These are phyloP conservation scores for Temnopleurus reevesii DNA, from an alignment of 53 echinoderm and acorn worm species.

Conservation along the genomic window DNA sequence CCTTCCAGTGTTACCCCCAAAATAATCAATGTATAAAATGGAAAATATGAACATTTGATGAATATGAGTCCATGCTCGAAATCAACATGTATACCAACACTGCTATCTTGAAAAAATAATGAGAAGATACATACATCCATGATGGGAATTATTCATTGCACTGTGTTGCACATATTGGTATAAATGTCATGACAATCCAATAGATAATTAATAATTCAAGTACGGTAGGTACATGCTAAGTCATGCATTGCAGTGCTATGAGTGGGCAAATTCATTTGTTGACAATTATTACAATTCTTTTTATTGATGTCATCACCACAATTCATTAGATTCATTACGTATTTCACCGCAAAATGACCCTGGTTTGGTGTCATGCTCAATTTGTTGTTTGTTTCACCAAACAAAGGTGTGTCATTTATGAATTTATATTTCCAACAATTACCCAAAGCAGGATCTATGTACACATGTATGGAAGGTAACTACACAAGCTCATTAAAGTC, in stretches of 20 bases:
- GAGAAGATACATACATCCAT: too few species aligned
- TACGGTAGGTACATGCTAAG: not conserved
- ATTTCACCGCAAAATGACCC: constrained; percentile 9
- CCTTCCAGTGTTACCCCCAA: too few species aligned
- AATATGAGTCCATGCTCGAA: not conserved
- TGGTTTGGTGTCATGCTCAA: not conserved
- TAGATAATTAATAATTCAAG: not conserved
- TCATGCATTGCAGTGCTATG: not conserved
- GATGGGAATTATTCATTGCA: too few species aligned
- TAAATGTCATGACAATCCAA: not conserved
- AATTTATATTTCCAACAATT: not conserved
- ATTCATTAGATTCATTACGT: not conserved
- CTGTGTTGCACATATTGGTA: not conserved
- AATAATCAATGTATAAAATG: not conserved
- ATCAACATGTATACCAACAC: not conserved
- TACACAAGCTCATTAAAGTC: too few species aligned
- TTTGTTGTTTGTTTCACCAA: not conserved
- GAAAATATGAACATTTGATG: not conserved
- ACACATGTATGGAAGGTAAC: not conserved
- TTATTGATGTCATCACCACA: not conserved
- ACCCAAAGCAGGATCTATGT: not conserved
- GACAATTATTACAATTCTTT: not conserved
- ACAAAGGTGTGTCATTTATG: not conserved
- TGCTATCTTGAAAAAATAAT: too few species aligned
- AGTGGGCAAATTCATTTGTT: not conserved